phyloP scores from a whole-genome alignment of 2,113 vertebrate genomes.

The Hippocampus mohnikei region DNA sequence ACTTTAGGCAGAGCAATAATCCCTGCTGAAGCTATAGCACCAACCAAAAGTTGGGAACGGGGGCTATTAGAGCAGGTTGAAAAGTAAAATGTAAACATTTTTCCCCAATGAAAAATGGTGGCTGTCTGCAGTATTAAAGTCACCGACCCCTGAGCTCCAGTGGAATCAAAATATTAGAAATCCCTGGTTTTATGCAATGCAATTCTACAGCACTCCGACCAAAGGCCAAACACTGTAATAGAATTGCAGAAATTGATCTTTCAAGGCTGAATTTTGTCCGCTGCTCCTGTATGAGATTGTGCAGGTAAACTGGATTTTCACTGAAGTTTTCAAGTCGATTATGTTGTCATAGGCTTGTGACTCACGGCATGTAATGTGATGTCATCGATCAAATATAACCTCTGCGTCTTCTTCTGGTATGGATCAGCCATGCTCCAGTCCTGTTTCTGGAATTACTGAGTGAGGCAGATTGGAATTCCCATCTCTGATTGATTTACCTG shows the following conservation, averaged over 20 bases:
- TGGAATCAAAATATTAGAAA: background rate
- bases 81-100: background rate
- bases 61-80: no score
- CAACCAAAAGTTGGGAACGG: background rate
- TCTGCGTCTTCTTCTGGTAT: slow-evolving; percentile 20
- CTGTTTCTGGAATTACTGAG: slow-evolving; percentile 38
- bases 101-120: background rate
- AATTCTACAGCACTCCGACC: background rate
- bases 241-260: background rate
- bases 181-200: background rate
- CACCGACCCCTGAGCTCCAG: background rate
- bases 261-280: background rate
- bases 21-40: background rate
- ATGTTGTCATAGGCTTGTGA: background rate
- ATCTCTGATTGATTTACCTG: slow-evolving; percentile 58
- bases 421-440: slow-evolving; percentile 21
- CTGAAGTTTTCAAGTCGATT: background rate
- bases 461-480: slow-evolving; percentile 53
- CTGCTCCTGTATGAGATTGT: background rate
- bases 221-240: background rate
- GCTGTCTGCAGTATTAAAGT: background rate
- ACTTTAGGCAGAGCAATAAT: background rate
- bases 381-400: background rate
- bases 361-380: background rate
- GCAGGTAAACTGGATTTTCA: background rate